Evolutionary conservation across 2,797 vertebrate species (phyloP), one percentile per base, ranked within the genome.

Genomic region (Falco berigora): DNA sequence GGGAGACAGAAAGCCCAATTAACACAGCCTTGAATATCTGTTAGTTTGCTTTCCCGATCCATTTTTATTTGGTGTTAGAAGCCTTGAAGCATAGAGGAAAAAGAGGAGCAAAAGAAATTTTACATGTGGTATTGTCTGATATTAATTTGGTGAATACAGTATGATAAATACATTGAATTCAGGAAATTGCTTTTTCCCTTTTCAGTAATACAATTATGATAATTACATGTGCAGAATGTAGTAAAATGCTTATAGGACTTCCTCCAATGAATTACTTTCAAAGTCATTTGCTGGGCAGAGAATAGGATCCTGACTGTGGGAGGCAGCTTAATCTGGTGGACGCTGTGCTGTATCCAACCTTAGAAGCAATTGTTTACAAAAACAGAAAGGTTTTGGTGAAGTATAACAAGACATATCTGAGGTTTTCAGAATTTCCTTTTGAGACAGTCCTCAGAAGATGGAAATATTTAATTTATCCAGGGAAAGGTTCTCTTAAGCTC

Each of bases 1-100:
- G 66, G 42, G 76, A 94, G 44, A 71, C 38, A 86, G 78, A 67
- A 59, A 93, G 40, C 49, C 69, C 92, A 94, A 84, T 94, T 96
- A 94, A 86, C 44, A 56, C 55, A 83, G 52, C 18, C 27, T 58
- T 66, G 69, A 79, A 69, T 88, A 89, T 79, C 46, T 77, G 73
- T 42, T 90, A 32, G 46, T 76, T 92, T 91, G 32, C 76, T 91
- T 85, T 94, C 77, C 7, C 4, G 62, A 63, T 27, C 64, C 10
- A 30, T 62, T 90, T 53, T 27, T 81, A 3, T 79, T 81, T 69
- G 68, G 16, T 81, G 49, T 78, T 93, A 77, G 83, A 73, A 76
- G 27, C 47, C 56, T 82, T 75, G 79, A 84, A 76, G 66, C 64
- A 55, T 6, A 73, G 58, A 81, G 25, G 30, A 84, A 86, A 90